Evolutionary conservation across 2,113 vertebrate species (phyloP), one percentile per base, ranked within the genome.

Genomic region (Narcine bancroftii): DNA sequence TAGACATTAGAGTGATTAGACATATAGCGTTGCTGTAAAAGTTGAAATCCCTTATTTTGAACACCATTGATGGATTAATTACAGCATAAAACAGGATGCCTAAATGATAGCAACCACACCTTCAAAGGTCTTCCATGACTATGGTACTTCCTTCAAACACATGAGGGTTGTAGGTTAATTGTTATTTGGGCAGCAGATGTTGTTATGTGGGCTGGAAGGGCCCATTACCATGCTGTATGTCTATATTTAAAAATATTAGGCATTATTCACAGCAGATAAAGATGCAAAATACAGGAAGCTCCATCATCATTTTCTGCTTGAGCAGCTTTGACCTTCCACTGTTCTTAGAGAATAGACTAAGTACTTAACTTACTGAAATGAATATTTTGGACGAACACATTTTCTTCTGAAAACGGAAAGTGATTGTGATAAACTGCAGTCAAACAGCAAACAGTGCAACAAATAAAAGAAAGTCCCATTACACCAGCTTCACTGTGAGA

Each of bases 1-100:
- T n/a, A n/a, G n/a, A n/a, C n/a, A n/a, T n/a, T n/a, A n/a, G n/a
- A 63, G 15, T 66, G 53, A 79, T 92, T 75, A 92, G 81, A 36
- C 42, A 71, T 69, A 45, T 33, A 91, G 11, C 47, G 42, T 42
- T 91, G 19, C 17, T 45, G 21, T 39, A 63, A 36, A 87, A 63
- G n/a, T 21, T 36, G 53, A 36, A 33, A 69, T 19, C 66, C 42
- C 63, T 50, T 29, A 83, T 85, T 33, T 33, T 85, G 29, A 56
- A 56, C 17, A n/a, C n/a, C 33, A n/a, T 33, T 75, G n/a, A 3
- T 2, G 10, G 10, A 75, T 36, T 75, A 39, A 39, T 75, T 75
- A 39, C n/a, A 39, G 2, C 2, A 2, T 17, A 17, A 36, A 75
- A 17, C 11, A 60, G 42, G 47, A 87, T 24, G 42, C 50, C 19